Conservation (phyloP, 2,888 invertebrate species). For the Scaptomyza polygonia region DNA sequence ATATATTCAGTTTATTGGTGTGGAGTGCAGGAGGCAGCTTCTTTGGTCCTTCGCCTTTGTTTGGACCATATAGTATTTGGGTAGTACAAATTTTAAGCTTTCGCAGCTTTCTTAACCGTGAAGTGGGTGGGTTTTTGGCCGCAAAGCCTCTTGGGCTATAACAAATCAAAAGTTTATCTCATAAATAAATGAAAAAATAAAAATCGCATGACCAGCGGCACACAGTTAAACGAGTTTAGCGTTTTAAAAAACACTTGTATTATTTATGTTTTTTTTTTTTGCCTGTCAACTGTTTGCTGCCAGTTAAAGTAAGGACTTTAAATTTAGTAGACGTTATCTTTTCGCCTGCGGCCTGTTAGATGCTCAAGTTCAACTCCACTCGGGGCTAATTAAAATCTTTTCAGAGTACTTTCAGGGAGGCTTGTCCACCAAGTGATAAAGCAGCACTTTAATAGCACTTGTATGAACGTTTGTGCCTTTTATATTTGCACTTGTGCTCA, state of each 20-base stretch:
- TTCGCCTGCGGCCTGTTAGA: constrained; percentile 4
- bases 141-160: constrained; percentile 12
- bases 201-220: constrained; percentile 44
- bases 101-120: neutral
- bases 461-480: constrained; percentile 2
- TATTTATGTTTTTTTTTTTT: neutral
- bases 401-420: neutral
- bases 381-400: constrained; percentile 51
- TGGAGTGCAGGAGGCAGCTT: constrained; percentile 9
- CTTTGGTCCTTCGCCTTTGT: neutral
- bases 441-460: constrained; percentile 14
- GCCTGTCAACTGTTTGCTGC: constrained; percentile 7
- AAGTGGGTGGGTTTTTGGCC: constrained; percentile 2
- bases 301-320: constrained; percentile 15
- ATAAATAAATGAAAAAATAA: constrained; percentile 66
- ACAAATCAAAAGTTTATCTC: constrained; percentile 74
- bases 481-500: neutral
- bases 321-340: constrained; percentile 21
- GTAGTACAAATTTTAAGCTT: constrained; percentile 52
- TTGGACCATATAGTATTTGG: constrained; percentile 53
- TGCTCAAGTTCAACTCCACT: constrained; percentile 18
- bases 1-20: constrained; percentile 46
- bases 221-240: constrained; percentile 25
- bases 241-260: constrained; percentile 30
- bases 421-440: constrained; percentile 1